Base-by-base conservation (phyloP, 1,140 invertebrate species). In the Heliconius hermathena region DNA sequence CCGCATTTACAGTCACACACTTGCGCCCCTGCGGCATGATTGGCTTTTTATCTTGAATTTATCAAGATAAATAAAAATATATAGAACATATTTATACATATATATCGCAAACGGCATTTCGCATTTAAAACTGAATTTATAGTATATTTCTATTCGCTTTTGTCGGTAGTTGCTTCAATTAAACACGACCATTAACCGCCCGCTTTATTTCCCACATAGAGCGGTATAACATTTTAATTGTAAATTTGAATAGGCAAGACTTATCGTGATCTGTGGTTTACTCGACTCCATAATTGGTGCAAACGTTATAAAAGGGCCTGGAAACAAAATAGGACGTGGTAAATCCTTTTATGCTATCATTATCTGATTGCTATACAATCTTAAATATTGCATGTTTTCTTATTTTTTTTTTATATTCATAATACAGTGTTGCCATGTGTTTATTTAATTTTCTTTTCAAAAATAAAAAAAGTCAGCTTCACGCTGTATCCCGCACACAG, bases 161-260 rank as follows among this genome's bases (percentile, higher is more conserved):
- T 29, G 26, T 26, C 60, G 9, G 26, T 66, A n/a, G 60, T 66
- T 22, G 3, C n/a, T 60, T 66, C 60, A 66, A 66, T 66, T 66
- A 60, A 60, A 26, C 22, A 60, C 57, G n/a, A 60, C 22, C 9
- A 60, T 60, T 60, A 66, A 66, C 60, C 60, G 26, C 60, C 60
- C 60, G 60, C 26, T 66, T 60, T 60, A 60, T 60, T 60, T 66
- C 8, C 60, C 26, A 29, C 22, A 66, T 66, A 66, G 60, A 26
- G 26, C 22, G 60, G 26, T 13, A 29, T 57, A 66, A 66, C 60
- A 66, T 66, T 66, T 66, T 66, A 66, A 66, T 26, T 16, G 60
- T 66, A 29, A 66, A 66, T 29, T 66, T 66, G 60, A 66, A 66
- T 66, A 66, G 22, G 22, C 60, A 66, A 29, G 60, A 66, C 60